These are phyloP conservation scores for Aphelocoma coerulescens DNA, from an alignment of 2,113 vertebrate species.

Conservation along the genomic window DNA sequence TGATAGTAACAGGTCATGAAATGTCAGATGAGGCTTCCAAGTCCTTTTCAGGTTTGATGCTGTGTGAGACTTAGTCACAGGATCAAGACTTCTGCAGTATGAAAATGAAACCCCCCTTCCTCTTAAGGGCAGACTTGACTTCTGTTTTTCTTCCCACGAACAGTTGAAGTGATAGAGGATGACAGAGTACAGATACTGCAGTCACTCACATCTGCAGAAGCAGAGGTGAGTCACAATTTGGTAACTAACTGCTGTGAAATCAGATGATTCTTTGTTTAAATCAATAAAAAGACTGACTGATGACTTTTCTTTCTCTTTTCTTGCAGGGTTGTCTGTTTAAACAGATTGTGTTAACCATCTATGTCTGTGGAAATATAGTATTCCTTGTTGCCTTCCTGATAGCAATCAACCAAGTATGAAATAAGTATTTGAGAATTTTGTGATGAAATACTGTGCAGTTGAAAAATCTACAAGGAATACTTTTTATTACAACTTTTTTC, in stretches of 20 bases:
- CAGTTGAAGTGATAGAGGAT: constrained; percentile 74
- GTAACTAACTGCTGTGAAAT: neutral
- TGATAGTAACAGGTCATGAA: neutral
- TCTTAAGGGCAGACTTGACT: neutral
- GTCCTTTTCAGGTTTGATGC: neutral
- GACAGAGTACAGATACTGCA: constrained; percentile 79
- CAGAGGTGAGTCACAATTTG: constrained; percentile 64
- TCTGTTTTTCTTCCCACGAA: neutral
- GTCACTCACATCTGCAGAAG: constrained; percentile 57
- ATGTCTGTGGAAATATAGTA: constrained; percentile 78
- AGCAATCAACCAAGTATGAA: constrained; percentile 73
- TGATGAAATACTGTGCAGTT: neutral
- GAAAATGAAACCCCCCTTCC: neutral
- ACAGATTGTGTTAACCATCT: constrained; percentile 75
- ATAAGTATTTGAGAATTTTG: neutral
- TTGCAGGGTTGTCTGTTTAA: constrained; percentile 80
- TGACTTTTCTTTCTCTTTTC: neutral
- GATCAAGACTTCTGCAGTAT: neutral
- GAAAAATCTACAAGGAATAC: neutral
- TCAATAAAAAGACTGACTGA: neutral
- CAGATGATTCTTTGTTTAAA: neutral
- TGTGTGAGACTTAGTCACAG: neutral
- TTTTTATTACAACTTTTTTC: neutral
- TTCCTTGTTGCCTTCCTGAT: constrained; percentile 76
- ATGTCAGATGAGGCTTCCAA: neutral